These are phyloP conservation scores for Malurus leucopterus DNA, from an alignment of 2,797 vertebrate genomes.

Conservation along the genomic window DNA sequence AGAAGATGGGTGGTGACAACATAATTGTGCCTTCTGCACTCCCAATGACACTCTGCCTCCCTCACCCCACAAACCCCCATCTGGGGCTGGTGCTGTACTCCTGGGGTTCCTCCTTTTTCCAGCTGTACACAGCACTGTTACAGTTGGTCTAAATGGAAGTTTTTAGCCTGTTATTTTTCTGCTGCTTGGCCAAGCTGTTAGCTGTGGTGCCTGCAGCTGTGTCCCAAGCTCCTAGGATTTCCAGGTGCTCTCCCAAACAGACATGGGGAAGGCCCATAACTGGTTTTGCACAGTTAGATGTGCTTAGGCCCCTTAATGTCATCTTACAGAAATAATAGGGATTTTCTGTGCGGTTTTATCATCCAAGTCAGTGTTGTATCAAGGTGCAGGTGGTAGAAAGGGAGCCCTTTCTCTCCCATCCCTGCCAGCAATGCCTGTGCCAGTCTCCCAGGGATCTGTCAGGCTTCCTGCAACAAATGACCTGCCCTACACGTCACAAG, in stretches of 20 bases:
- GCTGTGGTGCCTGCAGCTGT: accelerated
- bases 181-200: not conserved
- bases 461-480: not conserved
- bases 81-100: not conserved
- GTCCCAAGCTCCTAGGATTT: not conserved
- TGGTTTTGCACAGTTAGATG: not conserved
- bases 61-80: not conserved
- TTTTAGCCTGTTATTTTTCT: not conserved
- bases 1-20: not conserved
- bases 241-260: not conserved
- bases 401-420: not conserved
- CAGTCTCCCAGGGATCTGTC: not conserved
- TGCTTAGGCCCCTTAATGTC: not conserved
- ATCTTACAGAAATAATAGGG: not conserved
- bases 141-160: accelerated
- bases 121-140: not conserved
- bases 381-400: not conserved
- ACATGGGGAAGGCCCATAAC: not conserved
- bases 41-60: not conserved
- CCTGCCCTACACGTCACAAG: accelerated
- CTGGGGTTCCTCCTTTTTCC: not conserved
- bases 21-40: not conserved
- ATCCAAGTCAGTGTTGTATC: not conserved
- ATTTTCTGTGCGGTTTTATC: not conserved
- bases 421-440: not conserved